Conservation (phyloP, 2,113 vertebrate genomes). For the Lagopus leucura region DNA sequence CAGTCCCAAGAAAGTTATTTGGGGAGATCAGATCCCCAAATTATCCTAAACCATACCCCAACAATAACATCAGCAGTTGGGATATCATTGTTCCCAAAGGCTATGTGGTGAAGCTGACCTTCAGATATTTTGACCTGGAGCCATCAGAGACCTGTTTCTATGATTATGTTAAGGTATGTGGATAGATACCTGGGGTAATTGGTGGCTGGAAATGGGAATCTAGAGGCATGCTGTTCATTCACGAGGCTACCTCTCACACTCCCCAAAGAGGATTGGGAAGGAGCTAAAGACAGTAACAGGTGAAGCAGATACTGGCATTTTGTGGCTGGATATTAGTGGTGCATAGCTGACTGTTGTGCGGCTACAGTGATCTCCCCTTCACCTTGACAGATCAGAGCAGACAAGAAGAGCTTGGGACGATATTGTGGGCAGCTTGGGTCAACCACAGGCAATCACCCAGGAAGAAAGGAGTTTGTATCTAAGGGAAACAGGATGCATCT, state of each 20-base stretch:
- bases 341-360: fast-evolving
- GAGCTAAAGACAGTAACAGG: not conserved
- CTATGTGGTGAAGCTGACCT: conserved; percentile 85
- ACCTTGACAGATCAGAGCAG: conserved; percentile 81
- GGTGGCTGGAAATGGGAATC: not conserved
- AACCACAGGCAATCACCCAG: conserved; percentile 79
- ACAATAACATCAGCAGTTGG: conserved; percentile 78
- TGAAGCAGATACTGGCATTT: not conserved
- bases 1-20: conserved; percentile 38
- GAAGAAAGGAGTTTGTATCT: conserved; percentile 79
- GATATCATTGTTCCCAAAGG: conserved; percentile 84
- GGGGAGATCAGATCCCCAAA: conserved; percentile 86
- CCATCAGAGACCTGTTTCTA: conserved; percentile 86
- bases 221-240: not conserved
- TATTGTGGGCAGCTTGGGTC: conserved; percentile 87
- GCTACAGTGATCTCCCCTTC: not conserved
- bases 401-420: conserved; percentile 81
- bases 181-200: not conserved
- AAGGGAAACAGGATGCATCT: conserved; percentile 85
- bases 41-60: conserved; percentile 88
- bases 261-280: not conserved
- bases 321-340: not conserved
- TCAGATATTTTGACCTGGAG: conserved; percentile 89
- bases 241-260: not conserved
- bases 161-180: conserved; percentile 88